These are phyloP conservation scores for Meiosimyza platycephala DNA, from an alignment of 2,888 invertebrate species.

Conservation along the genomic window DNA sequence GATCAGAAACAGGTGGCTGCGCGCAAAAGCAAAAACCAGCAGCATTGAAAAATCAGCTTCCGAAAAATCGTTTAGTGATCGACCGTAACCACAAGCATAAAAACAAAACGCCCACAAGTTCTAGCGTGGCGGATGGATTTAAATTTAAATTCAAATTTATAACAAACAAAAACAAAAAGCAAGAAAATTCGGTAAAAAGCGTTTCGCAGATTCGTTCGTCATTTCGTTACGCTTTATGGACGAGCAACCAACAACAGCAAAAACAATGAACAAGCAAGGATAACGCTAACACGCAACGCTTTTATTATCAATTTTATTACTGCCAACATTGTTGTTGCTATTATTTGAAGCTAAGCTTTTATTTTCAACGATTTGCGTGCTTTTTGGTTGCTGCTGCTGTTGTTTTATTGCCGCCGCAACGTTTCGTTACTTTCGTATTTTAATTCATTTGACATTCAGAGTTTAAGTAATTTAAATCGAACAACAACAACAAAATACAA, in stretches of 20 bases:
- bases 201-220: constrained; percentile 31
- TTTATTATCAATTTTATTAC: background rate
- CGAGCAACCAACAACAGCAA: constrained; percentile 9
- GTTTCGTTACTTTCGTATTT: constrained; percentile 35
- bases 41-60: constrained; percentile 3
- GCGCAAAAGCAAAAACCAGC: background rate
- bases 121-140: constrained; percentile 29
- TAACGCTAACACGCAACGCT: constrained; percentile 28
- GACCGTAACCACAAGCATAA: background rate
- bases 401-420: constrained; percentile 37
- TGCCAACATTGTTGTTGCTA: background rate
- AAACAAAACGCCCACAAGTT: background rate
- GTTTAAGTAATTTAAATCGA: constrained; percentile 35
- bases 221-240: constrained; percentile 39
- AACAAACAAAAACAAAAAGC: background rate
- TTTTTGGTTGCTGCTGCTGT: constrained; percentile 39
- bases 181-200: constrained; percentile 6
- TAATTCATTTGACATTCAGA: constrained; percentile 55
- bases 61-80: background rate
- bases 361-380: constrained; percentile 38
- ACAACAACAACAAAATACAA: constrained; percentile 15
- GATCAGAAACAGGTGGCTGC: constrained; percentile 32
- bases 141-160: constrained; percentile 8
- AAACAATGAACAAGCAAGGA: constrained; percentile 25
- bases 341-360: background rate